These are phyloP conservation scores for Calameuta pallipes DNA, from an alignment of 2,888 invertebrate genomes.

Conservation along the genomic window DNA sequence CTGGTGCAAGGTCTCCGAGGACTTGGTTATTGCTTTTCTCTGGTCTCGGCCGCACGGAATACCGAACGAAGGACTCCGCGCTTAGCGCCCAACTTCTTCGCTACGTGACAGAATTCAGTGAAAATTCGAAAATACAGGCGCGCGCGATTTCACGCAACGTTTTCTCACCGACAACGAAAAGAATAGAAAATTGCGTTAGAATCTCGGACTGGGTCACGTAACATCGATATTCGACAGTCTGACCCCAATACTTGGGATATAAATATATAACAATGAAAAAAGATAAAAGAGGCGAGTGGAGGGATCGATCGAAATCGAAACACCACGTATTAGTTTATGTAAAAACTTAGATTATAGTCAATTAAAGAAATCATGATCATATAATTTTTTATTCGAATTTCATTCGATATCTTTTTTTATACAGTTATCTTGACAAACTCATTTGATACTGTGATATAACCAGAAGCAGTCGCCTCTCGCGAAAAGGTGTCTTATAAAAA, in stretches of 20 bases:
- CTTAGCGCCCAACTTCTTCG: background rate
- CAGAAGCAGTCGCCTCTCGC: background rate
- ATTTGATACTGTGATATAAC: background rate
- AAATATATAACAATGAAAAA: background rate
- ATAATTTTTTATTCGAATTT: background rate
- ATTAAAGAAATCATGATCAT: background rate
- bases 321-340: no score
- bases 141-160: background rate
- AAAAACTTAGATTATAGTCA: background rate
- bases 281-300: no score
- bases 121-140: background rate
- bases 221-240: background rate
- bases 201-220: background rate
- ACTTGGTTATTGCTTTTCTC: conserved; percentile 2
- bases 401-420: background rate
- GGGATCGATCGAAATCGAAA: no score
- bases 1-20: background rate
- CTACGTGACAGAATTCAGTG: conserved; percentile 4
- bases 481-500: background rate
- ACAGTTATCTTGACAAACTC: background rate
- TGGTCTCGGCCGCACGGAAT: background rate
- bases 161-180: background rate
- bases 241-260: background rate
- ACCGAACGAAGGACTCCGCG: background rate
- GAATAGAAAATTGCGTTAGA: background rate